Base-by-base conservation (phyloP, 2,113 vertebrate genomes). In the Micronycteris hirsuta region DNA sequence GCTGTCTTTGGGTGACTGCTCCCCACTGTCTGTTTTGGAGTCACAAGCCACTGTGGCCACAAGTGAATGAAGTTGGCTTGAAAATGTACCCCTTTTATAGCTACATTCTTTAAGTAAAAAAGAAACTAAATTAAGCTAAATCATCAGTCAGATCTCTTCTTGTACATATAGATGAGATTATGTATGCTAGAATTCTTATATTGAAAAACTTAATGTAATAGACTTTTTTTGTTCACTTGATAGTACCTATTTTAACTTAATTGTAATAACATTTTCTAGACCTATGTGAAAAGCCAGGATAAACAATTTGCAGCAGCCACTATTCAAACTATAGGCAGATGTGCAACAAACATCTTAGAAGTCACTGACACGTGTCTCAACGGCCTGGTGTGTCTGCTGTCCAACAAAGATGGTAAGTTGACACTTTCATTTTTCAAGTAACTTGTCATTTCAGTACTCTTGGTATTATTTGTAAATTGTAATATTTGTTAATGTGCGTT, bases 281-380 rank as follows among this genome's bases (percentile, higher is more conserved):
- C 99, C 7, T 99, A 99, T 0, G 99, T 99, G 95, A 99, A 99
- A 98, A 99, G 99, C 97, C 99, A 99, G 95, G 99, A 99, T 97
- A 99, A 99, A 95, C 98, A 98, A 1, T 99, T 99, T 96, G 99
- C 99, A 28, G 99, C 99, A 11, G 99, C 99, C 92, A 99, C 99
- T 56, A 99, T 99, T 96, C 99, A 99, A 96, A 99, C 99, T 26
- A 99, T 99, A 47, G 99, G 99, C 97, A 98, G 99, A 93, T 99
- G 99, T 4, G 99, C 99, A 58, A 99, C 99, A 56, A 99, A 99
- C 98, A 99, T 99, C 98, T 96, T 98, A 0, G 99, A 99, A 97
- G 99, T 99, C 96, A 98, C 99, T 0, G 99, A 99, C 97, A 99
- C 99, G 0, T 99, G 99, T 95, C 99, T 99, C 33, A 99, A 98